Percentiles rank a stretch among this genome's conserved stretches.
These are phyloP conservation scores for Aphelinus certus DNA, from an alignment of 1,140 invertebrate species.

Conservation along the genomic window DNA sequence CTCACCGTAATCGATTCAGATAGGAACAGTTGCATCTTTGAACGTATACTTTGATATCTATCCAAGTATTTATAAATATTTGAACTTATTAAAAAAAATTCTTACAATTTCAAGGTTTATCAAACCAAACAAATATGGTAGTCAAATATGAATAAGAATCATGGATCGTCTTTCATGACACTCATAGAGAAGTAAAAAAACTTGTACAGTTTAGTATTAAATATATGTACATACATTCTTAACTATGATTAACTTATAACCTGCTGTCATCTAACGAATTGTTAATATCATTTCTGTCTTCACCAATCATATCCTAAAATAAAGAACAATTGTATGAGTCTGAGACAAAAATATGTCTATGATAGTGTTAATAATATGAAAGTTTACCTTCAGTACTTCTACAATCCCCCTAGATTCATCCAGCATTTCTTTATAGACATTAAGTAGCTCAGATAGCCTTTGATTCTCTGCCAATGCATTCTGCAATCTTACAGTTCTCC, in stretches of 20 bases:
- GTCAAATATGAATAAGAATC: constrained; percentile 19
- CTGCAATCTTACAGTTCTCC: constrained; percentile 71
- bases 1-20: too few relatives aligned
- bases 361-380: constrained; percentile 2
- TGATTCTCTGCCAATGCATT: constrained; percentile 74
- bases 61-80: too few relatives aligned
- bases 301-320: constrained; percentile 61
- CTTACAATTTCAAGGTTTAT: background rate
- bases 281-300: constrained; percentile 59
- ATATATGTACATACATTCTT: constrained; percentile 8
- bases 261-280: constrained; percentile 60
- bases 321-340: constrained; percentile 10
- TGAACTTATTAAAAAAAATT: too few relatives aligned
- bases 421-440: constrained; percentile 72
- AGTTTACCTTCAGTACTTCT: constrained; percentile 73
- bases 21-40: too few relatives aligned
- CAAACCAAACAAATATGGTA: constrained; percentile 24
- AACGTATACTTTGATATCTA: too few relatives aligned
- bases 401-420: constrained; percentile 73
- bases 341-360: constrained; percentile 6
- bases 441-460: constrained; percentile 73
- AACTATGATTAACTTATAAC: constrained; percentile 40
- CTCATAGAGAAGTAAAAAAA: constrained; percentile 10
- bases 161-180: background rate
- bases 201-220: background rate